These are phyloP conservation scores for Cryptotermes secundus DNA, from an alignment of 1,140 invertebrate species.

Conservation along the genomic window DNA sequence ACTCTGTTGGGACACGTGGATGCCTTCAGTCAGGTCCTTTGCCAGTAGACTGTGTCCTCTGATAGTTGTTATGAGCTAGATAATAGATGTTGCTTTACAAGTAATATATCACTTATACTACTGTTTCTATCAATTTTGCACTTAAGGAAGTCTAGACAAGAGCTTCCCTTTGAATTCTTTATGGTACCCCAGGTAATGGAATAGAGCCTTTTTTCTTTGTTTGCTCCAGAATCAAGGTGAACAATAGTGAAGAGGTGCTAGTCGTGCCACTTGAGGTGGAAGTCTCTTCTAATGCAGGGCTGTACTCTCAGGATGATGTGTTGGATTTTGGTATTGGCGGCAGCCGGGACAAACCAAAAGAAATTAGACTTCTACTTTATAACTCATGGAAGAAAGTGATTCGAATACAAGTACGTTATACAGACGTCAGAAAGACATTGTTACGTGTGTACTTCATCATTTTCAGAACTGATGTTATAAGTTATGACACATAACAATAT, in stretches of 20 bases:
- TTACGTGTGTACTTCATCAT: not conserved
- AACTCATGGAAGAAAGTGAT: conserved; percentile 72
- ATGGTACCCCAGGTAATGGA: too few species aligned
- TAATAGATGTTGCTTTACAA: too few species aligned
- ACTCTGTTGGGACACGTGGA: too few species aligned
- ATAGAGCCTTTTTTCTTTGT: too few species aligned
- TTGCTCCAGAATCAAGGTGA: conserved; percentile 65
- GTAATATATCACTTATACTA: too few species aligned
- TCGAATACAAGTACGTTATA: conserved; percentile 62
- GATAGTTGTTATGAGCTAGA: too few species aligned
- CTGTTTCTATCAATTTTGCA: too few species aligned
- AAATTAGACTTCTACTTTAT: conserved; percentile 63
- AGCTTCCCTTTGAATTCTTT: too few species aligned
- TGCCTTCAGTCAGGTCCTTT: too few species aligned
- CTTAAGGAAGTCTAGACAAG: too few species aligned
- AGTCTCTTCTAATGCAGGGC: conserved; percentile 69
- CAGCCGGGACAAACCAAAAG: conserved; percentile 63
- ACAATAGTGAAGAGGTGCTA: conserved; percentile 65
- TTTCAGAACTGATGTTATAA: conserved; percentile 15
- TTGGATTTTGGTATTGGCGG: conserved; percentile 83
- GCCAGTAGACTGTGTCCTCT: too few species aligned
- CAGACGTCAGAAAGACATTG: too few species aligned
- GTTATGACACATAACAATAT: conserved; percentile 22
- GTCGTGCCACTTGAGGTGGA: conserved; percentile 87
- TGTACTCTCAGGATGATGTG: conserved; percentile 74